phyloP scores from a whole-genome alignment of 2,113 vertebrate genomes.

The Dolichallabes microphthalmus region DNA sequence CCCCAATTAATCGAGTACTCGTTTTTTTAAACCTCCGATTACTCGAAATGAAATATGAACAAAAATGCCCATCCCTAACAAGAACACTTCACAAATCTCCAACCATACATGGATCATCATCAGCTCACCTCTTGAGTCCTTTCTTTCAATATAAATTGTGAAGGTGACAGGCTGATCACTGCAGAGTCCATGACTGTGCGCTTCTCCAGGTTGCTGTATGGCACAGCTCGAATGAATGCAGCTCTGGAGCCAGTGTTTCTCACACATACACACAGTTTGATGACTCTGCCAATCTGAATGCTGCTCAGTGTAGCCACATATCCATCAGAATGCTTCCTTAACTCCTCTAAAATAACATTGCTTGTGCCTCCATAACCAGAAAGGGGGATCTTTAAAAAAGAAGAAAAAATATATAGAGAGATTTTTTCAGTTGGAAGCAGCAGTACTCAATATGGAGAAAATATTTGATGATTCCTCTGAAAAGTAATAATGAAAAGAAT shows the following conservation, averaged over 20 bases:
- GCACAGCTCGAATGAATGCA: slow-evolving; percentile 86
- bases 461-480: neutral
- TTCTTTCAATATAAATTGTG: slow-evolving; percentile 91
- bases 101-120: neutral
- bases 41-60: too few species aligned
- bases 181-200: slow-evolving; percentile 73
- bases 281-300: slow-evolving; percentile 68
- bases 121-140: slow-evolving; percentile 80
- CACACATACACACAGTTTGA: slow-evolving; percentile 76
- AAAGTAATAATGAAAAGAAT: neutral
- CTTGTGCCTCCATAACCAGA: slow-evolving; percentile 94
- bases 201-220: slow-evolving; percentile 76
- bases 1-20: too few species aligned
- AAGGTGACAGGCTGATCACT: slow-evolving; percentile 80
- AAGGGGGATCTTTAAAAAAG: slow-evolving; percentile 80
- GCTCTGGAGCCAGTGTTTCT: slow-evolving; percentile 89
- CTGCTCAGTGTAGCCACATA: slow-evolving; percentile 77
- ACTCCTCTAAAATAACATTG: slow-evolving; percentile 87
- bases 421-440: neutral
- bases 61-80: too few species aligned
- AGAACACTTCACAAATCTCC: neutral
- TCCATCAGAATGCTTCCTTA: slow-evolving; percentile 80
- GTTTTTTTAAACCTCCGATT: too few species aligned
- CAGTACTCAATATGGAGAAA: neutral
- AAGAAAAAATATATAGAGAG: neutral